Conservation (phyloP, 2,113 vertebrate genomes). For the Pteronura brasiliensis region DNA sequence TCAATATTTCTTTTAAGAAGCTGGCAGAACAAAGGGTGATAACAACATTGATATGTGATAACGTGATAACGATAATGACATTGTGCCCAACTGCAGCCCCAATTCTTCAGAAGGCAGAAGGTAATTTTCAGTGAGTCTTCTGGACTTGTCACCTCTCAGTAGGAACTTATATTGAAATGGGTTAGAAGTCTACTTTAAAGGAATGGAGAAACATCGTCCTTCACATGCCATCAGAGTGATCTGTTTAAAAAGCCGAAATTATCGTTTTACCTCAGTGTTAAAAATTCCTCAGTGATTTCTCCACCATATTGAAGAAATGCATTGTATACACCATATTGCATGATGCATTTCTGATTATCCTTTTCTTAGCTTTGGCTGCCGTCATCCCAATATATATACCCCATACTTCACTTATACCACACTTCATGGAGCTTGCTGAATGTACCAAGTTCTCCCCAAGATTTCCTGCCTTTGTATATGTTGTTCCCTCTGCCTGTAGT, state of each 20-base stretch:
- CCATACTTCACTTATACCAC: background rate
- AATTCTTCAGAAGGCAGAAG: background rate
- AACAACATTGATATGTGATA: too few relatives aligned
- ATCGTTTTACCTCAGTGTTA: background rate
- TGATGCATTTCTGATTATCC: background rate
- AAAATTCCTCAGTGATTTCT: background rate
- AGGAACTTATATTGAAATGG: background rate
- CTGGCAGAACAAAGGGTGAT: background rate
- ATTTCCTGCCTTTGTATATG: background rate
- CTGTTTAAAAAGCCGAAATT: background rate
- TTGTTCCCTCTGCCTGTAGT: background rate
- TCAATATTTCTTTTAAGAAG: constrained; percentile 29
- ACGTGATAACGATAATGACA: too few relatives aligned
- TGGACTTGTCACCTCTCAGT: background rate
- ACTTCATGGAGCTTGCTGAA: background rate
- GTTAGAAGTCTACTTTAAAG: background rate
- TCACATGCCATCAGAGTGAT: background rate
- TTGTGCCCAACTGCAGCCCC: background rate
- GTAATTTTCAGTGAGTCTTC: background rate
- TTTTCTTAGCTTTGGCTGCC: background rate
- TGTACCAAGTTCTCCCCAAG: background rate
- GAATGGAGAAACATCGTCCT: background rate
- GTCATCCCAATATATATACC: background rate
- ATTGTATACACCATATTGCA: too few relatives aligned
- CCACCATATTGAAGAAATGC: background rate